These are phyloP conservation scores for Rissa tridactyla DNA, from an alignment of 2,113 vertebrate species.

Conservation along the genomic window DNA sequence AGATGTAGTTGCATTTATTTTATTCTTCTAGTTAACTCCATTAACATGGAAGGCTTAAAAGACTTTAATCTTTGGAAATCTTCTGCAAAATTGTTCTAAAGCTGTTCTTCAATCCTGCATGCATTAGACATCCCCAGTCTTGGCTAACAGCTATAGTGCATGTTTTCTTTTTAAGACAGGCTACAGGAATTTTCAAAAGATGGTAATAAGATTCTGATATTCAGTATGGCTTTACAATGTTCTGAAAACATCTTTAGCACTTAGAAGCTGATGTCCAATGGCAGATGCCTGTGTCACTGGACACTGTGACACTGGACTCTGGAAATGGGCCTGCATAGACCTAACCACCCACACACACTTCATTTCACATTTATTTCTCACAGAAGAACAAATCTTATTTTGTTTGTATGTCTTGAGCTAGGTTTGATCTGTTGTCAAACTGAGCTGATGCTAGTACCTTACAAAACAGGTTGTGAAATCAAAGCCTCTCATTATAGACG, in stretches of 20 bases:
- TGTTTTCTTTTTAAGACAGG: neutral
- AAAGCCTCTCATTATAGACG: neutral
- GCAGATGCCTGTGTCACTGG: neutral
- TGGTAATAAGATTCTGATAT: neutral
- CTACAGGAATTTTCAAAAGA: neutral
- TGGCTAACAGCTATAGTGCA: neutral
- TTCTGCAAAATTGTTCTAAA: neutral
- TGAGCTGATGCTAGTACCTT: neutral
- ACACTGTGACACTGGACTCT: neutral
- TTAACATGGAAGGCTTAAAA: neutral
- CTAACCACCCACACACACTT: neutral
- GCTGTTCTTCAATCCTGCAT: neutral
- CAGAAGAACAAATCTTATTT: neutral
- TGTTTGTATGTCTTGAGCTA: neutral
- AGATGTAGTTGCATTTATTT: neutral
- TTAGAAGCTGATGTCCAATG: neutral
- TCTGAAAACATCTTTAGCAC: neutral
- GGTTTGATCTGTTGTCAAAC: neutral
- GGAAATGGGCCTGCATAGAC: neutral
- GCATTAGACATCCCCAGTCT: neutral
- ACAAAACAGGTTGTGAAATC: neutral
- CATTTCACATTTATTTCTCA: neutral
- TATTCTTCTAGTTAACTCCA: neutral
- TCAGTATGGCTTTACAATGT: neutral
- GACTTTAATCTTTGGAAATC: neutral